These are phyloP conservation scores for Ellobius talpinus DNA, from an alignment of 2,113 vertebrate species.

Conservation along the genomic window DNA sequence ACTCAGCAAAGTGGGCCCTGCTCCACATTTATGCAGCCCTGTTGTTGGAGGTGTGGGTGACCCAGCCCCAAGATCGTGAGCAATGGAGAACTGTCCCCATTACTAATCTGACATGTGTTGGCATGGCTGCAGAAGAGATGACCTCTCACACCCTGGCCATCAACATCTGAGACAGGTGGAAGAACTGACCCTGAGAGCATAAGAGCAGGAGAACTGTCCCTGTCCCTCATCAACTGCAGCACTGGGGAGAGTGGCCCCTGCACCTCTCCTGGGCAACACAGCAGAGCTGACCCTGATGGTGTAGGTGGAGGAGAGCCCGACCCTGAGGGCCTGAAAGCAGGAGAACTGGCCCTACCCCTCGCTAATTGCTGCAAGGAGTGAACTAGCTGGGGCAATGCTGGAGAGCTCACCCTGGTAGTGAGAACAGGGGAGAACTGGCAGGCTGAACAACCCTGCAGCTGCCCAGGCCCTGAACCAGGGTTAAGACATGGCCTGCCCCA, in stretches of 20 bases:
- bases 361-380: not conserved
- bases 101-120: not conserved
- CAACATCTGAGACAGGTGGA: too few species aligned
- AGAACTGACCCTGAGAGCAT: too few species aligned
- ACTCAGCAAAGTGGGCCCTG: too few species aligned
- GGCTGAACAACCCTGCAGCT: not conserved
- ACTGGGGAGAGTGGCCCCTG: not conserved
- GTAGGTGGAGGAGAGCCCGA: not conserved
- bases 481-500: not conserved
- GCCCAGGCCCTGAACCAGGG: not conserved
- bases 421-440: not conserved
- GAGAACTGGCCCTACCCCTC: not conserved
- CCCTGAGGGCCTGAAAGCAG: not conserved
- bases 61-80: not conserved
- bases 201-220: too few species aligned
- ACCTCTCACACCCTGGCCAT: too few species aligned
- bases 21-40: too few species aligned
- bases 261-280: not conserved
- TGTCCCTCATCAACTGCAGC: not conserved
- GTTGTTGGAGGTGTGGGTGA: not conserved
- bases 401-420: not conserved
- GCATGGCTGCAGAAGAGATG: not conserved
- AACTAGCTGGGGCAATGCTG: not conserved
- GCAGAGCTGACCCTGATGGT: not conserved
- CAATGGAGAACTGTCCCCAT: not conserved